Conservation (phyloP, 2,797 vertebrate species). For the Acestrorhynchus altus region DNA sequence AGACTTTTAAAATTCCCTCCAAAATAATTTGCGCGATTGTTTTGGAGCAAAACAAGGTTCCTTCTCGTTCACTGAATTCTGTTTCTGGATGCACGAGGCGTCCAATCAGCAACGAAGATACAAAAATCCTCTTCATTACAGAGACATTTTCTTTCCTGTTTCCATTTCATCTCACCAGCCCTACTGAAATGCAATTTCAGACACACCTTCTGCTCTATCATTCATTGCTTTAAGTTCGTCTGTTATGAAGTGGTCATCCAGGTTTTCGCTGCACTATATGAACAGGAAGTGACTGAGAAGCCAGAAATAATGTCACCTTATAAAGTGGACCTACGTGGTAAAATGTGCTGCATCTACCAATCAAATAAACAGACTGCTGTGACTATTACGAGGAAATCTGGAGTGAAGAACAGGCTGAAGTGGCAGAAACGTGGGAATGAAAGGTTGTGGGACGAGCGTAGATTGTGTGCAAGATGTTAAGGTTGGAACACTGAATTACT, state of each 20-base stretch:
- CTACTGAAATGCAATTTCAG: not conserved
- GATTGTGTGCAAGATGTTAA: not conserved
- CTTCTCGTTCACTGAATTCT: not conserved
- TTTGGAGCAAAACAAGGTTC: not conserved
- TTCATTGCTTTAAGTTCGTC: not conserved
- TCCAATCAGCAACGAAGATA: not conserved
- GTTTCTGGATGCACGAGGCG: not conserved
- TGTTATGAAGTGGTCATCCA: not conserved
- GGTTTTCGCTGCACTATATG: not conserved
- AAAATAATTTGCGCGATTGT: not conserved
- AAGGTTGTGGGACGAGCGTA: not conserved
- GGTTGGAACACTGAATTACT: not conserved
- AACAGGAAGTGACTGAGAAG: not conserved
- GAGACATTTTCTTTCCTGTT: not conserved
- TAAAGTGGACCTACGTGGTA: not conserved
- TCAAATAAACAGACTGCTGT: slow-evolving; percentile 1
- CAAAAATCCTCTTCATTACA: not conserved
- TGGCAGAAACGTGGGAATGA: not conserved
- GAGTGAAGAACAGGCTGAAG: not conserved
- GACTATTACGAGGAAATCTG: not conserved
- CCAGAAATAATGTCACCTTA: not conserved
- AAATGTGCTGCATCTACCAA: not conserved
- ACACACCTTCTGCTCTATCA: not conserved
- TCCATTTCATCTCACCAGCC: not conserved
- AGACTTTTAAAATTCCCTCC: too few species aligned